Evolutionary conservation across 2,797 vertebrate species (phyloP), one percentile per base, ranked within the genome.

Genomic region (Chromis chromis): DNA sequence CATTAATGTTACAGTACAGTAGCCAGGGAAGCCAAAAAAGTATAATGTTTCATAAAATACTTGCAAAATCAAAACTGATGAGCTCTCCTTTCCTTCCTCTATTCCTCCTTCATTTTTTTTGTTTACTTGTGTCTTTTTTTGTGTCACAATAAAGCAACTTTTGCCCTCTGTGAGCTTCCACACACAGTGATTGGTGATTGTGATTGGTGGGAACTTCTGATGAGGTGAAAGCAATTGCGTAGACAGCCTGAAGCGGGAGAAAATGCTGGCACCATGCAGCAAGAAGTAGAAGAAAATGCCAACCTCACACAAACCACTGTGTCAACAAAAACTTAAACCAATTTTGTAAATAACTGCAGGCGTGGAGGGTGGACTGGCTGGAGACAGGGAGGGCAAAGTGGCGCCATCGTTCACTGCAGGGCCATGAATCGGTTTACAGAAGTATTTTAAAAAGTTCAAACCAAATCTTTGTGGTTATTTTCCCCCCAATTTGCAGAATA

Each of bases 241-340:
- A 55, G 25, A 60, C 46, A 57, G 81, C 77, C 80, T n/a, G 64
- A 48, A 85, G 78, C 52, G 14, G 54, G 17, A 0, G 53, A 68
- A 80, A 79, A 36, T 60, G 53, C 52, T 74, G 73, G 64, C 70
- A 70, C 58, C 28, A 7, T 39, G 56, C 25, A 69, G 53, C 22
- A 31, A 59, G 48, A 27, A 70, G 65, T 7, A 62, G 49, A 63
- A 48, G 33, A 61, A 67, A 68, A 46, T 33, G 36, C 44, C 56
- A 69, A 54, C 52, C 50, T 75, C n/a, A 24, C 19, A 48, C 33
- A 81, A 76, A 82, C 48, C 50, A 70, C 74, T 21, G 59, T 48
- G 59, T 83, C 78, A 85, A 88, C 68, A 74, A 79, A 83, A 63
- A 46, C n/a, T 53, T 66, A 71, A 73, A 78, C 28, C 40, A 28